phyloP scores from a whole-genome alignment of 2,888 invertebrate species.

The Cephonodes hylas region DNA sequence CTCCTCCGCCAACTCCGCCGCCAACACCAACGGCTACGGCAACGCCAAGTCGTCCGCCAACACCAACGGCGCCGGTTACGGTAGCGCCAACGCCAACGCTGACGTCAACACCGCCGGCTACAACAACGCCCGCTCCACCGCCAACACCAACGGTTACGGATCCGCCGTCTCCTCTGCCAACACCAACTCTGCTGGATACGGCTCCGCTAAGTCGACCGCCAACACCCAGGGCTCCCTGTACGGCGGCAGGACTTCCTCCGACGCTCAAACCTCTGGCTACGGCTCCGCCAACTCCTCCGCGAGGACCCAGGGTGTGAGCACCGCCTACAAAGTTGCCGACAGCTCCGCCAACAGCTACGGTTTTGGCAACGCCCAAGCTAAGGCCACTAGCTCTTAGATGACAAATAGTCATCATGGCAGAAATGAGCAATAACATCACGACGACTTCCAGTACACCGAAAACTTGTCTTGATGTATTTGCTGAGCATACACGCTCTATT shows the following conservation, averaged over 20 bases:
- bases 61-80: slow-evolving; percentile 42
- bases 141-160: slow-evolving; percentile 37
- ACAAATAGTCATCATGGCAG: slow-evolving; percentile 14
- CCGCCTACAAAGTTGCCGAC: slow-evolving; percentile 54
- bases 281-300: slow-evolving; percentile 58
- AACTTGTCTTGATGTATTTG: slow-evolving; percentile 77
- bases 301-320: slow-evolving; percentile 46
- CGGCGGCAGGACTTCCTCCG: slow-evolving; percentile 44
- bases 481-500: slow-evolving; percentile 43
- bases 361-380: slow-evolving; percentile 55
- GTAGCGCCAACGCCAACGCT: slow-evolving; percentile 41
- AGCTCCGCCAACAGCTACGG: slow-evolving; percentile 52
- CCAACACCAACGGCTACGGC: slow-evolving; percentile 34
- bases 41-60: slow-evolving; percentile 41
- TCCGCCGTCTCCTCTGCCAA: slow-evolving; percentile 41
- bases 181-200: slow-evolving; percentile 29
- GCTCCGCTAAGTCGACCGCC: slow-evolving; percentile 30
- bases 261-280: slow-evolving; percentile 50
- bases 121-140: slow-evolving; percentile 30
- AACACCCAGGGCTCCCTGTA: slow-evolving; percentile 26
- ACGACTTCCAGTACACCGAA: slow-evolving; percentile 54
- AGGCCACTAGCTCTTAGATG: slow-evolving; percentile 50
- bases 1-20: slow-evolving; percentile 34
- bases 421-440: slow-evolving; percentile 66
- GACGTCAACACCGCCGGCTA: slow-evolving; percentile 43